Evolutionary conservation across 2,113 vertebrate genomes (phyloP).

Genomic region (Eublepharis macularius): DNA sequence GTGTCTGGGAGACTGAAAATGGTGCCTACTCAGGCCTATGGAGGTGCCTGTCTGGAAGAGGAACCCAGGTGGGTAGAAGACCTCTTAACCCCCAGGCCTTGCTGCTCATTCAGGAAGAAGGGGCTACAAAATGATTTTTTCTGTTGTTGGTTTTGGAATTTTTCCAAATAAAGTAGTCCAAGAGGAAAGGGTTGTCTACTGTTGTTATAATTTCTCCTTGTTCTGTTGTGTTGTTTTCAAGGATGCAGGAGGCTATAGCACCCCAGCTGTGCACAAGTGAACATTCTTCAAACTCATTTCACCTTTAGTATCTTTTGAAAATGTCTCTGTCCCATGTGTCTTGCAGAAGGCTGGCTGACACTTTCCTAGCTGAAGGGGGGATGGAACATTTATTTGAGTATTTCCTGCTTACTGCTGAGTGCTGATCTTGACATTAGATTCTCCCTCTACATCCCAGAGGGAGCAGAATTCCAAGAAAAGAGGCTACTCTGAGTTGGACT

Average conservation of each 20-base stretch:
- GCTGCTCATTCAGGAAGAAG: conserved; percentile 49
- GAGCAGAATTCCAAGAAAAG: neutral
- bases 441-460: neutral
- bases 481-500: neutral
- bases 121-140: conserved; percentile 34
- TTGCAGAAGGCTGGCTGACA: neutral
- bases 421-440: neutral
- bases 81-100: neutral
- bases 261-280: neutral
- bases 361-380: neutral
- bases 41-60: neutral
- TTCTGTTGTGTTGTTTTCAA: neutral
- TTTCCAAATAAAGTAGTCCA: conserved; percentile 83
- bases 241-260: neutral
- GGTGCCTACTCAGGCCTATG: neutral
- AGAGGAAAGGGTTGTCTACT: conserved; percentile 43
- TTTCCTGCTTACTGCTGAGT: neutral
- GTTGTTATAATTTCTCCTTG: neutral
- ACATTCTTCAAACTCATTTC: neutral
- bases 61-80: accelerated
- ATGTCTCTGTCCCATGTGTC: neutral
- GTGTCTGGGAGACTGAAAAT: conserved; percentile 3
- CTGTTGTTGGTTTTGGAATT: conserved; percentile 70
- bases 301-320: neutral
- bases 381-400: neutral